Evolutionary conservation across 2,888 invertebrate species (phyloP), one percentile per base, ranked within the genome.

Genomic region (Zelleria hepariella): DNA sequence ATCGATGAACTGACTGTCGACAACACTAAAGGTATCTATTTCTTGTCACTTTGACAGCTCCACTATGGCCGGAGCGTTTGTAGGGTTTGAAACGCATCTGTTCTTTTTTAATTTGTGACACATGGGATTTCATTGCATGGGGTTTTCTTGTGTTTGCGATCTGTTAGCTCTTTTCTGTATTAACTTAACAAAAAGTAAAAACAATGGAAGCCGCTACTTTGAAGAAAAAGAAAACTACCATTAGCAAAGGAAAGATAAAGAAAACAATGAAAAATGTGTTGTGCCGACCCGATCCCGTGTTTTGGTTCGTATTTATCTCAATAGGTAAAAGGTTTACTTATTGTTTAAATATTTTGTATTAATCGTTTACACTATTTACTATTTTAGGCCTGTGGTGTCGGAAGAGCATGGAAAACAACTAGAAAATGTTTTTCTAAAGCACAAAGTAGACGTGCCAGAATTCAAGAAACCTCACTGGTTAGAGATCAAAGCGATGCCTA

Each of bases 241-340:
- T 82, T 1, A 79, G 68, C 59, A 88, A 84, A 67, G 78, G 80
- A n/a, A 86, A 87, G 72, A 63, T 88, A 10, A 84, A 85, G 68
- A 86, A 82, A 75, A 84, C 80, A 20, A 76, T 88, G 10, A 86
- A 82, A 75, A 87, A 87, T 68, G 74, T 86, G 21, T 63, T 89
- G 52, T 82, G 84, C 64, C 73, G 85, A n/a, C 83, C 86, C 2
- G 85, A 85, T 64, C 72, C 78, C 23, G 59, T 76, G 48, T 72
- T 74, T 68, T 88, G 89, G 88, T 87, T 71, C 71, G 66, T 58
- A 49, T 47, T 20, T 23, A 20, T 7, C n/a, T 21, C 52, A 51
- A 21, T 47, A 49, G n/a, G 51, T 58, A 4, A 6, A 48, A 23
- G 24, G 15, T 59, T 20, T 49, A n/a, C 49, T 18, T 10, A 25